Evolutionary conservation across 2,888 invertebrate species (phyloP), one percentile per base, ranked within the genome.

Genomic region (Biston stratarius): DNA sequence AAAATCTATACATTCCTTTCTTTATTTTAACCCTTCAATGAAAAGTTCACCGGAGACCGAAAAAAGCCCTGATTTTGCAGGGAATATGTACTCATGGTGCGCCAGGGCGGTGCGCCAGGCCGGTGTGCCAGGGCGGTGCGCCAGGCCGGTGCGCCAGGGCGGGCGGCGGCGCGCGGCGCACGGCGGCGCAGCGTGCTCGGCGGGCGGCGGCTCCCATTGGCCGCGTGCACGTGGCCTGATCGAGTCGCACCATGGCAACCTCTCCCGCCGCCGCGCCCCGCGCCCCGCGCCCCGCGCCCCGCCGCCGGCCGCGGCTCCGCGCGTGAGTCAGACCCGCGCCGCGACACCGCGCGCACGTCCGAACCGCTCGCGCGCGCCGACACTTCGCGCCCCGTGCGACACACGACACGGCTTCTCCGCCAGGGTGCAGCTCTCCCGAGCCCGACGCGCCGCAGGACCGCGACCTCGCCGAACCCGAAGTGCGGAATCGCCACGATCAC

Each of bases 211-310:
- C 75, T 77, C 90, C 92, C 84, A 96, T 96, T 96, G 96, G 96
- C 87, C 91, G 94, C 86, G 84, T 83, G 93, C 95, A 95, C 96
- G 95, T 96, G 96, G 96, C 96, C 96, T 95, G 96, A 96, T 95
- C 95, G 73, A 67, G 74, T 96, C 95, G 95, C 95, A 95, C 96
- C 95, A 96, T 95, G 95, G 95, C 95, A 92, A 93, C 94, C 48
- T 11, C 48, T 9, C 42, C 79, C 45, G 9, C 49, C 81, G 74
- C 72, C 83, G 77, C n/a, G 78, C 80, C 77, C 64, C 24, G 40
- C 34, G 38, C 2, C 15, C 64, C 64, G 66, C 55, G 58, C 40
- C 15, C 15, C 55, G 51, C 56, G 45, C 48, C 42, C n/a, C 44
- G 24, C 55, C 6, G 60, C 38, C 56, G 34, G 36, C 57, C 11